Conservation (phyloP, 2,113 vertebrate genomes). For the Phaethon lepturus region DNA sequence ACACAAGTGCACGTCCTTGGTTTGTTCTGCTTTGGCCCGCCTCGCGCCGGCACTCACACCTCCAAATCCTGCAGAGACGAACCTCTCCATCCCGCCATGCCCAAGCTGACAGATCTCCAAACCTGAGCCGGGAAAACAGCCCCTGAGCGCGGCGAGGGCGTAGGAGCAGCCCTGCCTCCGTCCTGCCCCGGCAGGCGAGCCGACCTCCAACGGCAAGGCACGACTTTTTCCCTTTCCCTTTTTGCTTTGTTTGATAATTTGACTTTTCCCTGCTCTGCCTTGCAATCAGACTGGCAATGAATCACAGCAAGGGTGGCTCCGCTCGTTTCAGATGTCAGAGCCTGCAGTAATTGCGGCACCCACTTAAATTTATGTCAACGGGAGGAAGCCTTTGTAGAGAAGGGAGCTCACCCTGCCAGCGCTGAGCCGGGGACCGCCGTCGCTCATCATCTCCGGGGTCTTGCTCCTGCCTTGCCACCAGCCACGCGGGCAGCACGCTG, state of each 20-base stretch:
- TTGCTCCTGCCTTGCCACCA: background rate
- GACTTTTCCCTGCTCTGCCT: background rate
- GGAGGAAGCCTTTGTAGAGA: background rate
- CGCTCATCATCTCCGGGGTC: background rate
- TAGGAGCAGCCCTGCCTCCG: background rate
- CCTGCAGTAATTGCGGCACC: background rate
- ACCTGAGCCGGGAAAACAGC: background rate
- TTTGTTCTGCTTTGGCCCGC: background rate
- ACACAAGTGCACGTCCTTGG: rapidly evolving
- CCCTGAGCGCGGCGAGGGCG: background rate
- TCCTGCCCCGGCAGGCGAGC: background rate
- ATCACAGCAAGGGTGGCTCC: background rate
- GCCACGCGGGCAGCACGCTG: rapidly evolving
- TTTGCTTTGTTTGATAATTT: background rate
- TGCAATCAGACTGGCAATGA: slow-evolving; percentile 1
- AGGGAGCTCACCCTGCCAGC: background rate
- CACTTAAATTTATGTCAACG: background rate
- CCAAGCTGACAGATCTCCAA: background rate
- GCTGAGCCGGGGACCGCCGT: background rate
- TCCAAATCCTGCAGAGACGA: background rate
- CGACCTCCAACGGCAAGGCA: background rate
- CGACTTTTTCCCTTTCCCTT: background rate
- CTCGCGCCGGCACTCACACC: background rate
- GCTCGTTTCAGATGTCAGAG: slow-evolving; percentile 6
- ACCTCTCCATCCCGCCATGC: background rate